Base-by-base conservation (phyloP, 2,888 invertebrate genomes). In the Pandemis corylana region DNA sequence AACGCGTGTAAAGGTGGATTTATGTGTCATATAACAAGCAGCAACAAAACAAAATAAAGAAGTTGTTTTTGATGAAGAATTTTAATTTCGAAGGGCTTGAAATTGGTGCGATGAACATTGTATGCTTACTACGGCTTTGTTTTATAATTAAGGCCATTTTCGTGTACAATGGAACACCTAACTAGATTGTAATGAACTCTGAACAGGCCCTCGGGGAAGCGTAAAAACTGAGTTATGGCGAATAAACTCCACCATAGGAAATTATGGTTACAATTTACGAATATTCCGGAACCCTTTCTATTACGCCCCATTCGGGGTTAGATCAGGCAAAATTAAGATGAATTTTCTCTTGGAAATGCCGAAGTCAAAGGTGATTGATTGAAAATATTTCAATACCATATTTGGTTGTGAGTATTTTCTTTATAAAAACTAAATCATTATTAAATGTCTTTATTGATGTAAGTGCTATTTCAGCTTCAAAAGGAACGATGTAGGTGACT, bases 161-260 rank as follows among this genome's bases (percentile, higher is more conserved):
- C 77, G 75, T 65, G 74, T 71, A 71, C 69, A 49, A 76, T 76
- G 75, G 77, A 81, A 78, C 75, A 76, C 76, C 75, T 76, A 71
- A 80, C 77, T 78, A 67, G 69, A 72, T 69, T 76, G 77, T 82
- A 83, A 83, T 82, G 81, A 83, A 85, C 81, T 80, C 78, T 76
- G 79, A 80, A 80, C 78, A 76, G 78, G 76, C 67, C 78, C 78
- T 76, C 46, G n/a, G 79, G 79, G 81, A 78, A 78, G 78, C 75
- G 76, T 78, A 81, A 82, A 81, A 81, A 78, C 77, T 78, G 79
- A 81, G 79, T 81, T 77, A 76, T 79, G 77, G 75, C 71, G 69
- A 77, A 71, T 76, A 68, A 76, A 77, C 77, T 76, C 77, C 75
- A 68, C 75, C 71, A 59, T 65, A 62, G 70, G 62, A 75, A 74